phyloP scores from a whole-genome alignment of 2,888 invertebrate genomes.

The Lithophane leautieri region DNA sequence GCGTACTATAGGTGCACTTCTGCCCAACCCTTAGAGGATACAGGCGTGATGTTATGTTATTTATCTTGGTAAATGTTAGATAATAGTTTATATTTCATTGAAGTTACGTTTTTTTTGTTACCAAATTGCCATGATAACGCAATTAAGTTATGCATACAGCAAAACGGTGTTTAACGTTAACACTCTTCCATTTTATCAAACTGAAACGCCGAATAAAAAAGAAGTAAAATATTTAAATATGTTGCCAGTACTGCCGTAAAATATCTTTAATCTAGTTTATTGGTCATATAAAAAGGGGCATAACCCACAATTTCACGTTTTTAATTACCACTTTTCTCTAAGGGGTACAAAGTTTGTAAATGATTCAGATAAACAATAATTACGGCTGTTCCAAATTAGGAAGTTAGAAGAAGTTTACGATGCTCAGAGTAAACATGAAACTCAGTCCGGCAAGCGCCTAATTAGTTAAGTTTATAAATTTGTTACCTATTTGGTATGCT shows the following conservation, averaged over 20 bases:
- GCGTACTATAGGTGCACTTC: neutral
- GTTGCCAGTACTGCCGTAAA: constrained; percentile 39
- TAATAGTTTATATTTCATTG: neutral
- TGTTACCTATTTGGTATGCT: constrained; percentile 89
- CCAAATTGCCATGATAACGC: neutral
- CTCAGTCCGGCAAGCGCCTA: constrained; percentile 81
- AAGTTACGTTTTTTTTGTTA: neutral
- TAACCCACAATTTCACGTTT: constrained; percentile 65
- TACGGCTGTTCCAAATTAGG: constrained; percentile 83
- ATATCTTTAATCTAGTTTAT: constrained; percentile 62
- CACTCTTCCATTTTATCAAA: constrained; percentile 10
- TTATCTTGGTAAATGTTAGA: neutral
- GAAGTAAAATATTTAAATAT: constrained; percentile 39
- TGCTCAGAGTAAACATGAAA: constrained; percentile 85
- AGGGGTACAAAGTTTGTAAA: constrained; percentile 72
- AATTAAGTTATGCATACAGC: neutral
- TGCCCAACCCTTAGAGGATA: neutral
- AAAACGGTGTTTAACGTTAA: constrained; percentile 15
- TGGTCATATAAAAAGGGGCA: constrained; percentile 43
- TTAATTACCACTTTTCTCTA: constrained; percentile 72
- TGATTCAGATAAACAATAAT: constrained; percentile 81
- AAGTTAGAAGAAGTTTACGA: constrained; percentile 81
- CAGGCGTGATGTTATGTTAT: too few relatives aligned
- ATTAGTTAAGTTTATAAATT: constrained; percentile 88
- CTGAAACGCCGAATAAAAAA: constrained; percentile 37